Percentiles rank a stretch among this genome's conserved stretches.
Conservation (phyloP, 1,140 invertebrate genomes). For the Bombus confusus region DNA sequence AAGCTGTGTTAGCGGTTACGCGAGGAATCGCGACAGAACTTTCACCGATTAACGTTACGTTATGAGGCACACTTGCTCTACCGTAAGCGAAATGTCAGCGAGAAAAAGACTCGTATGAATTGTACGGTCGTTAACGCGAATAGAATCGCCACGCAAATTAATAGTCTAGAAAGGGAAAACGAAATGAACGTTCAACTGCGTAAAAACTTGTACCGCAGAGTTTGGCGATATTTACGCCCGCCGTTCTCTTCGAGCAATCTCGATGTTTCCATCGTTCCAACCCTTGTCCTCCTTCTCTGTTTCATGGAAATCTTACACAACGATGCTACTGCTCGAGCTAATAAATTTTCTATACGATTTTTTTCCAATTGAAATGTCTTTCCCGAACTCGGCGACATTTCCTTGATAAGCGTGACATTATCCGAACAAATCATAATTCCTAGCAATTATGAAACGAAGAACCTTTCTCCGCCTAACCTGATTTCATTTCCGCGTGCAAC, state of each 20-base stretch:
- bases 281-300: not conserved
- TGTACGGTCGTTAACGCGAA: constrained; percentile 46
- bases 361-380: not conserved
- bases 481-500: constrained; percentile 50
- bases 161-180: constrained; percentile 17
- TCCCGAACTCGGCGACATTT: not conserved
- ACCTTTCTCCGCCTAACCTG: not conserved
- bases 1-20: constrained; percentile 43
- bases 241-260: constrained; percentile 44
- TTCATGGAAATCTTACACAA: not conserved
- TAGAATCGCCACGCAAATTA: not conserved
- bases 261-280: constrained; percentile 13
- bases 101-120: constrained; percentile 34
- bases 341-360: not conserved
- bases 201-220: constrained; percentile 6
- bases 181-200: constrained; percentile 28
- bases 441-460: not conserved
- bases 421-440: not conserved
- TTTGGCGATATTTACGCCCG: not conserved
- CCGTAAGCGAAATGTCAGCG: constrained; percentile 29
- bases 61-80: constrained; percentile 51
- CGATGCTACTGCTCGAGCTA: too few species aligned
- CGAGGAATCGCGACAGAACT: constrained; percentile 60
- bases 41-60: constrained; percentile 61
- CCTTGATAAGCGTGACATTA: not conserved